Conservation (phyloP, 2,888 invertebrate species). For the Nomada fucata region DNA sequence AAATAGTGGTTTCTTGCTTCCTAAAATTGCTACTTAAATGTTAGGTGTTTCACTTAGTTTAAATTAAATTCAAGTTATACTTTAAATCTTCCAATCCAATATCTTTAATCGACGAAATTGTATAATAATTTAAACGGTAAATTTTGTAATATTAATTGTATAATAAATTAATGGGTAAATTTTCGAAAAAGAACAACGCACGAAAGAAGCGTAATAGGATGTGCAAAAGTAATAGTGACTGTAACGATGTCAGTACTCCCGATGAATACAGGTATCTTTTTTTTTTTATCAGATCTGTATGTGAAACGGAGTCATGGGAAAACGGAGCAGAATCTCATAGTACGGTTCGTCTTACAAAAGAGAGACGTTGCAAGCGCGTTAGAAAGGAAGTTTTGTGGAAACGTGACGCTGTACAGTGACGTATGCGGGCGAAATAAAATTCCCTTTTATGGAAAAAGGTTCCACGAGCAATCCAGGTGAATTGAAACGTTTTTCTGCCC, state of each 20-base stretch:
- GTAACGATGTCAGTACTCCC: not conserved
- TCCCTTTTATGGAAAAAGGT: not conserved
- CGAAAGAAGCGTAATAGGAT: no score
- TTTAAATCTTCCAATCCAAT: no score
- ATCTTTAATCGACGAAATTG: no score
- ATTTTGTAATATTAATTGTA: no score
- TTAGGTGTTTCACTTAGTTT: no score
- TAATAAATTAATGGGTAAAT: no score
- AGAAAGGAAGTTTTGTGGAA: constrained; percentile 25
- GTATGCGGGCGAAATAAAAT: constrained; percentile 5
- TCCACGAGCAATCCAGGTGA: constrained; percentile 6
- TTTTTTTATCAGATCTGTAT: constrained; percentile 35
- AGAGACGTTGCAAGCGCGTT: constrained; percentile 23
- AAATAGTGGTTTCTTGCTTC: no score
- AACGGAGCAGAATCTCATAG: constrained; percentile 24
- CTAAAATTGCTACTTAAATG: no score
- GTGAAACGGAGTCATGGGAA: constrained; percentile 43
- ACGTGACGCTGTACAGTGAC: not conserved
- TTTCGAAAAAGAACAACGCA: no score
- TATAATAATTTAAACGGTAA: no score
- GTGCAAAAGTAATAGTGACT: not conserved
- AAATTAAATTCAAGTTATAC: no score
- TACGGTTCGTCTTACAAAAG: constrained; percentile 22
- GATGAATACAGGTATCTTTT: not conserved
- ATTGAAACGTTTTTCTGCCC: not conserved